Base-by-base conservation (phyloP, 2,888 invertebrate genomes). In the Pharmacophagus antenor region DNA sequence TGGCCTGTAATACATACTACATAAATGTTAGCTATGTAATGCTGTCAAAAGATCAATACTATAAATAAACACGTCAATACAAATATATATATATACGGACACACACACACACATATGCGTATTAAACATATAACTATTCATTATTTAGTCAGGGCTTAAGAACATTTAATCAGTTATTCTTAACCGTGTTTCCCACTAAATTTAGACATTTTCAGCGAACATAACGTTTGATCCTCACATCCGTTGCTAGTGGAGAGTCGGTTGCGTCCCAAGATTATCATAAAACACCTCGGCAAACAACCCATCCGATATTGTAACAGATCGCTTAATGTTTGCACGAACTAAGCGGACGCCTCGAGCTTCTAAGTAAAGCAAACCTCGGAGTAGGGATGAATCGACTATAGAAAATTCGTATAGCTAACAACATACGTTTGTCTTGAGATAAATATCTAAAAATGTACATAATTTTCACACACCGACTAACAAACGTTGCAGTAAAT, bases 251-350 rank as follows among this genome's bases (percentile, higher is more conserved):
- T 56, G 58, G 20, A 58, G 62, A 49, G 62, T 27, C 44, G 21
- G 48, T 31, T 61, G 8, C 58, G 55, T 62, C 53, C 63, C 57
- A 27, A 70, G 73, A 74, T 80, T 75, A 79, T 70, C 70, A 75
- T 76, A 74, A 75, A 72, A 72, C 70, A 70, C 56, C 61, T 54
- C 61, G 54, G 62, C 62, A 67, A 70, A 72, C 73, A 76, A 72
- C 70, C 68, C 67, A 55, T 67, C 65, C 74, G 72, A 76, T 77
- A 79, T 78, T 72, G 74, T 74, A 66, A 73, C 74, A 71, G 70
- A 76, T 76, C 63, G 67, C 71, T 70, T 70, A 73, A 73, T 77
- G 74, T 79, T 79, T 77, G 71, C 67, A 51, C 56, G 67, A 68
- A 63, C 69, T 64, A 65, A 64, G 64, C 71, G 74, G 74, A 76